Percentiles rank a stretch among this genome's conserved stretches.
phyloP scores from a whole-genome alignment of 2,797 vertebrate genomes.

The Buceros bicornis region DNA sequence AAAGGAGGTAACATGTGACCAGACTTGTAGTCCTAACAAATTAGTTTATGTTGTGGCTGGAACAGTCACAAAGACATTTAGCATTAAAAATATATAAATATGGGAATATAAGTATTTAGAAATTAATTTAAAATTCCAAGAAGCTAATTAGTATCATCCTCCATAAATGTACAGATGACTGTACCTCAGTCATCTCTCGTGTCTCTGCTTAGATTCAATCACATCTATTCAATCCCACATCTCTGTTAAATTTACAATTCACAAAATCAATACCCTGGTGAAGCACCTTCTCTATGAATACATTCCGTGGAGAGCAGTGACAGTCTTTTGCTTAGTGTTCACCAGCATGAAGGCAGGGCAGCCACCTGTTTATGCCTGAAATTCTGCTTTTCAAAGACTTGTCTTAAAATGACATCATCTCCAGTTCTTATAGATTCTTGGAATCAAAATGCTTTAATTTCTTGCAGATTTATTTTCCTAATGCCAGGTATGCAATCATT shows the following conservation, averaged over 20 bases:
- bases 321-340: not conserved
- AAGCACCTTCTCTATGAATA: not conserved
- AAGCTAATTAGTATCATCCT: not conserved
- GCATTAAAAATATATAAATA: not conserved
- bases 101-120: not conserved
- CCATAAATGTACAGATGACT: not conserved
- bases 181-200: not conserved
- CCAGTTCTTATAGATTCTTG: not conserved
- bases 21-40: not conserved
- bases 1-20: not conserved
- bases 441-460: constrained; percentile 9
- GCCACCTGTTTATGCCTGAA: not conserved
- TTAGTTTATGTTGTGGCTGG: not conserved
- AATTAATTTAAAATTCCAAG: not conserved
- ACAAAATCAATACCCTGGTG: not conserved
- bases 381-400: not conserved
- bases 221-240: not conserved
- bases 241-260: constrained; percentile 8
- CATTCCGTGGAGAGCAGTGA: not conserved
- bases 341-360: not conserved
- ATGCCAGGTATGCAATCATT: not conserved
- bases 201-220: not conserved
- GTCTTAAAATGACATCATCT: not conserved
- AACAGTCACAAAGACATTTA: not conserved
- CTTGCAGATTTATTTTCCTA: constrained; percentile 18